These are phyloP conservation scores for Drosophila auraria DNA, from an alignment of 1,140 invertebrate species.

Conservation along the genomic window DNA sequence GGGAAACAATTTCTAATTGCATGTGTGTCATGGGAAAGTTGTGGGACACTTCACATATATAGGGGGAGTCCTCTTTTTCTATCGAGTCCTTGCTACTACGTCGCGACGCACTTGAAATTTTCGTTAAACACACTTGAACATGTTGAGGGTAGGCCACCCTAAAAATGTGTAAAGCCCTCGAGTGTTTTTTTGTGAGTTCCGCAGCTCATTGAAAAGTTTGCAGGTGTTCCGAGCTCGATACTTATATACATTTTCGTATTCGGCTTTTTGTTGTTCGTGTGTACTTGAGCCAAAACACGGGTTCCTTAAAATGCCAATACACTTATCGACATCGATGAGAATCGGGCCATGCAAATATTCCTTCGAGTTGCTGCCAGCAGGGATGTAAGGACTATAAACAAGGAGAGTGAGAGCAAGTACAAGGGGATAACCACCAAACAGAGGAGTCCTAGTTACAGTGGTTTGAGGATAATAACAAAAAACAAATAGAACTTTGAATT, in stretches of 20 bases:
- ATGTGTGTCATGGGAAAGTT: constrained; percentile 77
- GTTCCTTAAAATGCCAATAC: constrained; percentile 72
- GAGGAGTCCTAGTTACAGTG: constrained; percentile 40
- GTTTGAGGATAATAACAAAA: not conserved
- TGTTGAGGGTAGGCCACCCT: constrained; percentile 62
- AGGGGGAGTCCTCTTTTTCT: constrained; percentile 25
- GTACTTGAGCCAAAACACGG: constrained; percentile 76
- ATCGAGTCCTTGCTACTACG: constrained; percentile 43
- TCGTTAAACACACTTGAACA: constrained; percentile 64
- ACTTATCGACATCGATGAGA: constrained; percentile 63
- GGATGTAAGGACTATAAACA: constrained; percentile 71
- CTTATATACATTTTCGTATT: constrained; percentile 38
- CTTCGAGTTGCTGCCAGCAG: constrained; percentile 71
- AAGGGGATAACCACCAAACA: constrained; percentile 34
- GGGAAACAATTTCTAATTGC: constrained; percentile 79
- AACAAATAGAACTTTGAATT: not conserved
- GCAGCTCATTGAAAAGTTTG: constrained; percentile 73
- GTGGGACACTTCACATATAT: constrained; percentile 28
- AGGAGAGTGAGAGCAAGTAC: constrained; percentile 48
- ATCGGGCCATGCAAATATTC: constrained; percentile 78
- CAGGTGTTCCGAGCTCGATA: constrained; percentile 73
- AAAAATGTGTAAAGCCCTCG: constrained; percentile 73
- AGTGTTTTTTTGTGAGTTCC: constrained; percentile 54
- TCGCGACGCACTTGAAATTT: constrained; percentile 71
- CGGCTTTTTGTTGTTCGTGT: constrained; percentile 43